Evolutionary conservation across 2,797 vertebrate genomes (phyloP), one percentile per base, ranked within the genome.

Genomic region (Urocyon cinereoargenteus): DNA sequence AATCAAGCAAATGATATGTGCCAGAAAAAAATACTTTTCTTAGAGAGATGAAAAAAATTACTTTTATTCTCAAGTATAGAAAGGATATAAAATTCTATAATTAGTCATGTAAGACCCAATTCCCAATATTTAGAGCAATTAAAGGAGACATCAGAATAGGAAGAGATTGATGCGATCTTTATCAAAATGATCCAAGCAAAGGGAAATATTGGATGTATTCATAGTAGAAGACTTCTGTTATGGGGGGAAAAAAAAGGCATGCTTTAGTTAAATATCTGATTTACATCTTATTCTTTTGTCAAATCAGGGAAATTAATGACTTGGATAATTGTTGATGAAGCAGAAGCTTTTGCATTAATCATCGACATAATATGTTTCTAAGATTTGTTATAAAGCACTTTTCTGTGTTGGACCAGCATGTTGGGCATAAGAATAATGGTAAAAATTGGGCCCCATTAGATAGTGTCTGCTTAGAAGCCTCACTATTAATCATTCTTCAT

Each of bases 231-330:
- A 91, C 26, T 91, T 91, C 9, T 73, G 6, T 72, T 70, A 59
- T 40, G 10, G 24, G 36, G 36, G 40, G 31, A 70, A 45, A 91
- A 24, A 57, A 24, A 62, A 68, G 28, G 6, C 22, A 45, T 61
- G 4, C 70, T 96, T 95, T 89, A 96, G 45, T 94, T 96, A 95
- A 93, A 94, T 61, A 86, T 22, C 40, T 97, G 73, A 89, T 96
- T 96, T 88, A 83, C 57, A 93, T 92, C 18, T 86, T 92, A 86
- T 92, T 94, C 72, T 90, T 96, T 96, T 78, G 26, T 90, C 21
- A 97, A 95, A 95, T 85, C 64, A 95, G 21, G 10, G n/a, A 92
- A 97, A 96, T 93, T 93, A 91, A 89, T 93, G 62, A 89, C 91
- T 89, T 91, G 83, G 34, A 89, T 86, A 95, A 96, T 62, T 78